Conservation (phyloP, 2,113 vertebrate species). For the Sitta europaea region DNA sequence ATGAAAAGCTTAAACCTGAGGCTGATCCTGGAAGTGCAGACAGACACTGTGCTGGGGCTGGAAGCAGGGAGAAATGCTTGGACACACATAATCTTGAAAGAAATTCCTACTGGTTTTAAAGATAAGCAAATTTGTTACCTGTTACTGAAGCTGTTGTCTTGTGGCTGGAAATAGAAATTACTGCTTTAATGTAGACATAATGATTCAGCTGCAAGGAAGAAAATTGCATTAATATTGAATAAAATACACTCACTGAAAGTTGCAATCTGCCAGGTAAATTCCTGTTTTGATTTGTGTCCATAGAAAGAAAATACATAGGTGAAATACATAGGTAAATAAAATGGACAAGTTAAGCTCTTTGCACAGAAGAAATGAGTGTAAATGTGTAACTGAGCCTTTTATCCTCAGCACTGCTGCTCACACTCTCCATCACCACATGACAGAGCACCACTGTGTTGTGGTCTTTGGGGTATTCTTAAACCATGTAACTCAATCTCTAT, state of each 20-base stretch:
- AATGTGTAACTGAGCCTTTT: not conserved
- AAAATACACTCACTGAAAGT: not conserved
- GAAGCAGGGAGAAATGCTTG: not conserved
- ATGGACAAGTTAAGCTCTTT: not conserved
- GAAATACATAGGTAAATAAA: not conserved
- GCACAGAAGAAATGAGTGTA: not conserved
- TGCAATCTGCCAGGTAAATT: not conserved
- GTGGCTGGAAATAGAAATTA: constrained; percentile 76
- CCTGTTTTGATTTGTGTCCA: not conserved
- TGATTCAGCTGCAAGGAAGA: constrained; percentile 75
- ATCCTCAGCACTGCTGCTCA: not conserved
- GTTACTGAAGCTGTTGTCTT: constrained; percentile 68
- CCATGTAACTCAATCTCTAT: constrained; percentile 74
- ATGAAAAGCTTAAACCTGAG: not conserved
- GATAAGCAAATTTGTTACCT: constrained; percentile 40
- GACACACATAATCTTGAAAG: not conserved
- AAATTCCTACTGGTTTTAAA: not conserved
- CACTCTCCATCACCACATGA: not conserved
- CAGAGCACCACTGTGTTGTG: not conserved
- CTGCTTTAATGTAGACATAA: constrained; percentile 66
- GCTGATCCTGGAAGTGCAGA: not conserved
- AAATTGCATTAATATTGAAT: not conserved
- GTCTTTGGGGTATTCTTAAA: not conserved
- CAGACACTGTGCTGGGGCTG: not conserved
- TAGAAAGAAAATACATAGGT: not conserved